Evolutionary conservation across 2,888 invertebrate species (phyloP).

Genomic region (Andrena praecox): DNA sequence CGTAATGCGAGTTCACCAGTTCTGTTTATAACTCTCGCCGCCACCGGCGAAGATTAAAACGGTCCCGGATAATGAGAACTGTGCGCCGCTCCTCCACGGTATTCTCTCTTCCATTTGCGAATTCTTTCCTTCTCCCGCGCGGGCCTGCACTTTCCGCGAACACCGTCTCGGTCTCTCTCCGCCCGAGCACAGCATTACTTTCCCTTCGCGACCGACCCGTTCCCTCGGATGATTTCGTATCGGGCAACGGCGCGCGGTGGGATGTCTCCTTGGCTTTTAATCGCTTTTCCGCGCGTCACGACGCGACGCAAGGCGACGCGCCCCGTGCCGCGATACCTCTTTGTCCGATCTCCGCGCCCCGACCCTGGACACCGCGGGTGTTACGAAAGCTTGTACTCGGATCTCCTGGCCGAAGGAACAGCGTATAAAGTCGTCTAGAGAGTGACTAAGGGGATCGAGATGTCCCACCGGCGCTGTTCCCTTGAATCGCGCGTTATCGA

Average conservation of each 20-base stretch:
- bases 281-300: slow-evolving; percentile 1
- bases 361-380: too few species aligned
- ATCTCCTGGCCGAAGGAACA: too few species aligned
- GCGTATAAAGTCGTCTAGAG: too few species aligned
- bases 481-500: too few species aligned
- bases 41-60: slow-evolving; percentile 79
- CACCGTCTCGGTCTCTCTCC: slow-evolving; percentile 19
- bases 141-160: slow-evolving; percentile 24
- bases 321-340: not conserved
- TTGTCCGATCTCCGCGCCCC: not conserved
- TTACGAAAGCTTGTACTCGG: too few species aligned
- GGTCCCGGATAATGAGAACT: slow-evolving; percentile 79
- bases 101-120: slow-evolving; percentile 30
- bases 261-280: slow-evolving; percentile 15
- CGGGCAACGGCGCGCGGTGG: slow-evolving; percentile 20
- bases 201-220: slow-evolving; percentile 43
- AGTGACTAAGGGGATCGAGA: too few species aligned
- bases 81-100: slow-evolving; percentile 64
- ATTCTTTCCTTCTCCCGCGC: slow-evolving; percentile 47
- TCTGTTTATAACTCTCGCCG: slow-evolving; percentile 74
- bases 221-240: slow-evolving; percentile 52
- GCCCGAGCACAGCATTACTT: slow-evolving; percentile 55
- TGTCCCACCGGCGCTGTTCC: too few species aligned
- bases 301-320: not conserved
- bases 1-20: slow-evolving; percentile 54